Conservation (phyloP, 2,797 vertebrate species). For the Bradypodion pumilum region DNA sequence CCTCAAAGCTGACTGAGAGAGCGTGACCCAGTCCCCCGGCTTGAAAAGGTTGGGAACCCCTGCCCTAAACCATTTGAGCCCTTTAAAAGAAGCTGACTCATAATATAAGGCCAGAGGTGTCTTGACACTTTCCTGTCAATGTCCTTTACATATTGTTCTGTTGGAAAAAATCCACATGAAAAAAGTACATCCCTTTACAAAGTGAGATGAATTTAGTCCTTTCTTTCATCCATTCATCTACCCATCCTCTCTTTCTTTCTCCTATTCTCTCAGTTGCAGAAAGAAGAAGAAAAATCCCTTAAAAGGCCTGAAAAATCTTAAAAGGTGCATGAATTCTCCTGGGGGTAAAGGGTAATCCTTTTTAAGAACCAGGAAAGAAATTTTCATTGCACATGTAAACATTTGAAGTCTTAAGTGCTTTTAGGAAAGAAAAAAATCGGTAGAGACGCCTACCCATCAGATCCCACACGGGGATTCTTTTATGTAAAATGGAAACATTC, state of each 20-base stretch:
- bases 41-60: too few relatives aligned
- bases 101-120: neutral
- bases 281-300: neutral
- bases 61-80: slow-evolving; percentile 10
- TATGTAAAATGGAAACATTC: slow-evolving; percentile 8
- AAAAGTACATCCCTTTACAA: neutral
- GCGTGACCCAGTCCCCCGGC: too few relatives aligned
- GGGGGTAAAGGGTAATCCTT: neutral
- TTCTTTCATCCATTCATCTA: too few relatives aligned
- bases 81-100: neutral
- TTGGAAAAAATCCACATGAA: slow-evolving; percentile 8
- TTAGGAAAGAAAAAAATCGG: neutral
- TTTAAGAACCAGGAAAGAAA: neutral
- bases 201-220: neutral
- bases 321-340: slow-evolving; percentile 19
- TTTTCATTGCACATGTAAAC: slow-evolving; percentile 14
- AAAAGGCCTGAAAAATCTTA: slow-evolving; percentile 5
- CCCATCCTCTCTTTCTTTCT: neutral
- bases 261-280: neutral
- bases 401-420: slow-evolving; percentile 9
- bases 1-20: too few relatives aligned
- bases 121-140: neutral
- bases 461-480: neutral
- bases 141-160: neutral
- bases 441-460: neutral